These are phyloP conservation scores for Lepidurus packardi DNA, from an alignment of 1,140 invertebrate species.

Conservation along the genomic window DNA sequence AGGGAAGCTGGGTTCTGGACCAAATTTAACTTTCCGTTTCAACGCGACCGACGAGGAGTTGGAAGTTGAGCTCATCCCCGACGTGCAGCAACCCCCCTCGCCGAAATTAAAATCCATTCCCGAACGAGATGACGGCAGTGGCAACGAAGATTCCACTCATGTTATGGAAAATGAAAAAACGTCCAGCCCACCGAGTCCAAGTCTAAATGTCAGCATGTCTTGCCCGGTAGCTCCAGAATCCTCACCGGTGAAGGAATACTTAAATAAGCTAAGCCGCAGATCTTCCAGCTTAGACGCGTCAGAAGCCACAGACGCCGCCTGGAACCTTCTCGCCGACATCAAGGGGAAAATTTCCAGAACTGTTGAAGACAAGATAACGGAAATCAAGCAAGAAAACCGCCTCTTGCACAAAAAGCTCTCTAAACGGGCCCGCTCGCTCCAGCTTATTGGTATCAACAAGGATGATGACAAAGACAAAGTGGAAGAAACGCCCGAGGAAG, in stretches of 20 bases:
- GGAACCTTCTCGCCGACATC: conserved; percentile 9
- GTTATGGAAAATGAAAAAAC: background rate
- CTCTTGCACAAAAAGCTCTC: conserved; percentile 7
- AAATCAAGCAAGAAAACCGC: conserved; percentile 24
- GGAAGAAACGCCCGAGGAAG: background rate
- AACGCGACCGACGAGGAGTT: background rate
- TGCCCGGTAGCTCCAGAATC: background rate
- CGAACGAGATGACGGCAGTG: background rate
- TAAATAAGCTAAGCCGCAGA: background rate
- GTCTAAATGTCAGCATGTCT: background rate
- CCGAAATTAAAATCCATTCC: conserved; percentile 4
- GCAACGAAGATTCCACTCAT: background rate
- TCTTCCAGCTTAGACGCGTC: conserved; percentile 1
- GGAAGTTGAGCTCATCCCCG: background rate
- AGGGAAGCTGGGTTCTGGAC: background rate
- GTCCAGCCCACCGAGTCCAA: background rate
- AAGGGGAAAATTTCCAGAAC: conserved; percentile 24
- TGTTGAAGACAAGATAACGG: conserved; percentile 29
- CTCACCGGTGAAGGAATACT: background rate
- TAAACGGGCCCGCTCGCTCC: background rate
- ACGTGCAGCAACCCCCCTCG: background rate
- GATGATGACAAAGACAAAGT: background rate
- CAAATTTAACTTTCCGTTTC: background rate
- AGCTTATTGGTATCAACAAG: background rate
- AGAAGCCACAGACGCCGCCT: conserved; percentile 12